Base-by-base conservation (phyloP, 2,797 vertebrate genomes). In the Pseudochirops cupreus region DNA sequence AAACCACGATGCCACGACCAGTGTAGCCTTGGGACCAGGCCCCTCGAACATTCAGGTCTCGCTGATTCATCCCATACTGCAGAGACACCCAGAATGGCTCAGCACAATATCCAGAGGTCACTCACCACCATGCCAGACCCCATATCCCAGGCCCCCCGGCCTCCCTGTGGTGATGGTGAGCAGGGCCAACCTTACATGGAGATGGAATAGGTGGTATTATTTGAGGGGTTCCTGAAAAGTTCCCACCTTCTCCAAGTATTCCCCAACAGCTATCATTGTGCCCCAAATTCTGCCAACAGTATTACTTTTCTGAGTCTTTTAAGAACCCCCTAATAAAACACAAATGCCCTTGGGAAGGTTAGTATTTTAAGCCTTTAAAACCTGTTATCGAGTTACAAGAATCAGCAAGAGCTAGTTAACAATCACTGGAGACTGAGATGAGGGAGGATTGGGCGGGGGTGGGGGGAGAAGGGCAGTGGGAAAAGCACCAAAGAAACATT, bases 21-120 rank as follows among this genome's bases (percentile, higher is more conserved):
- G 99, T 99, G 98, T 99, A 99, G 97, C 99, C 99, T 98, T 99
- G 99, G 87, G 99, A 98, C 99, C 99, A 99, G 53, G 99, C 99
- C 97, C 99, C 99, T 97, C 99, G 99, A 97, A 99, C 99, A 0
- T 99, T 99, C 98, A 99, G 98, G 99, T 99, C 99, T 94, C 99
- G 99, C 97, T 99, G 99, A 98, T 99, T 99, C 46, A 92, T 54
- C 92, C 99, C 99, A 98, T 99, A 99, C 99, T 99, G 98, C 39
- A 96, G 56, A 98, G 91, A 98, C 50, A 94, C 46, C 74, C 95
- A 0, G 26, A 0, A 31, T 1, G 33, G 62, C 14, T 39, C 54
- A 4, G 87, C 31, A 13, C 87, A 92, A 92, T 1, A 94, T 10
- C 0, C 0, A 53, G 56, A 90, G 74, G 14, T 55, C 90, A 28